Percentiles rank a stretch among this genome's conserved stretches.
phyloP scores from a whole-genome alignment of 2,113 vertebrate species.

The Ariopsis seemanni region DNA sequence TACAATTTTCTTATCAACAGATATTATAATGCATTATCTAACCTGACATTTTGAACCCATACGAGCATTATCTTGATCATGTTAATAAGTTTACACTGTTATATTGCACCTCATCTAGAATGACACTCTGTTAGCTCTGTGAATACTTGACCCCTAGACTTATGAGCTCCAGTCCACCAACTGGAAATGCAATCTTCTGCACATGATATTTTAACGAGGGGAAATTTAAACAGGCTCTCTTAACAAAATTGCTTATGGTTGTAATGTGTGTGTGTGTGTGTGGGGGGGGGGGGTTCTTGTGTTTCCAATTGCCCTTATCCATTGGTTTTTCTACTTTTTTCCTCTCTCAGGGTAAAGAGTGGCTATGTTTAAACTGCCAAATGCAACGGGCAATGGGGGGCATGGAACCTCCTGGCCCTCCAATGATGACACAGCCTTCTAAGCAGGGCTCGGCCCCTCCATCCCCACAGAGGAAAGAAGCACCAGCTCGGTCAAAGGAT shows the following conservation, averaged over 20 bases:
- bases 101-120: background rate
- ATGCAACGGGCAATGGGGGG: slow-evolving; percentile 90
- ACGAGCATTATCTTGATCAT: background rate
- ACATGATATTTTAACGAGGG: slow-evolving; percentile 30
- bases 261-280: background rate
- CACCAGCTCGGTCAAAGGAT: slow-evolving; percentile 62
- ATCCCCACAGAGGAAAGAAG: slow-evolving; percentile 69
- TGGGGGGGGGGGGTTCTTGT: background rate
- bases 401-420: slow-evolving; percentile 77
- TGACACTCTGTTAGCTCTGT: slow-evolving; percentile 10
- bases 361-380: slow-evolving; percentile 98
- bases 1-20: background rate
- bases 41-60: background rate
- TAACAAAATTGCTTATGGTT: slow-evolving; percentile 1
- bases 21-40: slow-evolving; percentile 2
- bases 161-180: background rate
- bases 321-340: background rate
- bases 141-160: slow-evolving; percentile 12
- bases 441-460: slow-evolving; percentile 73
- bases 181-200: background rate
- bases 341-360: slow-evolving; percentile 84
- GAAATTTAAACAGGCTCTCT: background rate
- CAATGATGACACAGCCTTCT: slow-evolving; percentile 61
- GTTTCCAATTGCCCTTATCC: background rate
- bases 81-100: slow-evolving; percentile 1